These are phyloP conservation scores for Enteromius treurensis DNA, from an alignment of 2,797 vertebrate genomes.

Conservation along the genomic window DNA sequence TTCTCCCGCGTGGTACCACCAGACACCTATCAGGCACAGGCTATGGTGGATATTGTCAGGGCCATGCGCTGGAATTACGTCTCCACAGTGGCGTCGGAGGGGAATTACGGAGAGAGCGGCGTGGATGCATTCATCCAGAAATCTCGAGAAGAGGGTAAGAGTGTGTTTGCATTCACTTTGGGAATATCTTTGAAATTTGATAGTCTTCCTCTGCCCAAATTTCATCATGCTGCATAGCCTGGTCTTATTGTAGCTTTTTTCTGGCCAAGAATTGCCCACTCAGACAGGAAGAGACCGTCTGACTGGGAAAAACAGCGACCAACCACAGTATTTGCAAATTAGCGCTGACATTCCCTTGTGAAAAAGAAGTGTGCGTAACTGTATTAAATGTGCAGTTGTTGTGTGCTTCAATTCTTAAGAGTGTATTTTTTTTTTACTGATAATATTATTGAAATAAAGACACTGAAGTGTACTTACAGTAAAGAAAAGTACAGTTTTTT, in stretches of 20 bases:
- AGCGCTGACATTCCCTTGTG: neutral
- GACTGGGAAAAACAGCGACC: neutral
- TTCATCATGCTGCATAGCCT: neutral
- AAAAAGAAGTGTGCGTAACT: neutral
- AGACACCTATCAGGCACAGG: conserved; percentile 89
- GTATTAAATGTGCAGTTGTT: neutral
- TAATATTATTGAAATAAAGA: neutral
- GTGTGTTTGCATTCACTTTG: neutral
- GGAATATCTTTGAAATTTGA: neutral
- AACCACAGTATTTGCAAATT: neutral
- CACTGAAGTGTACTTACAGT: neutral
- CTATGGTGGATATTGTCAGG: conserved; percentile 90
- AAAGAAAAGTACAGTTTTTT: neutral
- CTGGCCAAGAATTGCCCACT: neutral
- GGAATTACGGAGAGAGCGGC: conserved; percentile 89
- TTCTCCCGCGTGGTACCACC: conserved; percentile 89
- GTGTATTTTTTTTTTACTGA: neutral
- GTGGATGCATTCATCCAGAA: conserved; percentile 96
- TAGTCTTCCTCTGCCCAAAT: neutral
- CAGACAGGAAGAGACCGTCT: neutral
- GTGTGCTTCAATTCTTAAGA: neutral
- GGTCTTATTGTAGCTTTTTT: neutral
- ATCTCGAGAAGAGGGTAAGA: conserved; percentile 93
- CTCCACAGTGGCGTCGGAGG: conserved; percentile 88
- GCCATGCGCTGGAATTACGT: conserved; percentile 90